Evolutionary conservation across 2,113 vertebrate species (phyloP).

Genomic region (Microtus montanus): DNA sequence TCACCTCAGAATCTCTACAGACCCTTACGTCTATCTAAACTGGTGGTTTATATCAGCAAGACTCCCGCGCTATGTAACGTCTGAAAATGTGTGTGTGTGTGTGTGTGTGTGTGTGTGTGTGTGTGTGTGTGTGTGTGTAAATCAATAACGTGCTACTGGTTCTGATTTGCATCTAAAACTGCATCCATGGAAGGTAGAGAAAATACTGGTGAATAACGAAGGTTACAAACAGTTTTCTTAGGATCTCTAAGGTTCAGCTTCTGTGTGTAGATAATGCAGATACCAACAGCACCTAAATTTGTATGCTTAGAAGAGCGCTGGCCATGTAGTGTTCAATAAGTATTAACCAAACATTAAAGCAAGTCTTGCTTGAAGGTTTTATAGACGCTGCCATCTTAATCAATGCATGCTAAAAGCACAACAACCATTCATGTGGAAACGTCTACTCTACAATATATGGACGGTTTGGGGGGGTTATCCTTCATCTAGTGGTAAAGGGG

Average conservation of each 20-base stretch:
- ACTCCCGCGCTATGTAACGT: background rate
- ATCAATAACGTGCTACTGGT: background rate
- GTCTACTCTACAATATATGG: background rate
- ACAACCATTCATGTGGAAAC: background rate
- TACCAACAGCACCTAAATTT: background rate
- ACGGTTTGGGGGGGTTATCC: background rate
- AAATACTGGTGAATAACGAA: background rate
- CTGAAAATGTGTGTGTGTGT: background rate
- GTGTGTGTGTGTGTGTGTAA: background rate
- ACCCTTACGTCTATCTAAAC: background rate
- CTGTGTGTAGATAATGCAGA: background rate
- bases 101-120: rapidly evolving
- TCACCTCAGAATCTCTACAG: background rate
- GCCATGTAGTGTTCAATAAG: background rate
- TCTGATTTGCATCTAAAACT: background rate
- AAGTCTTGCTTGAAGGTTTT: background rate
- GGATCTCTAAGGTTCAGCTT: background rate
- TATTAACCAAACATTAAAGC: background rate
- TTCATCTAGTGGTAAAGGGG: background rate
- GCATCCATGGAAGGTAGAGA: background rate
- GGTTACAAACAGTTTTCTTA: background rate
- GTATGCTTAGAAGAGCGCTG: background rate
- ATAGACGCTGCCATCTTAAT: background rate
- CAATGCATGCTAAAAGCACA: background rate
- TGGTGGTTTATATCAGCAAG: background rate